A percentile compares a stretch with the other conserved stretches of the same genome.
Evolutionary conservation across 2,797 vertebrate species (phyloP).

Genomic region (Molossus alvarezi): DNA sequence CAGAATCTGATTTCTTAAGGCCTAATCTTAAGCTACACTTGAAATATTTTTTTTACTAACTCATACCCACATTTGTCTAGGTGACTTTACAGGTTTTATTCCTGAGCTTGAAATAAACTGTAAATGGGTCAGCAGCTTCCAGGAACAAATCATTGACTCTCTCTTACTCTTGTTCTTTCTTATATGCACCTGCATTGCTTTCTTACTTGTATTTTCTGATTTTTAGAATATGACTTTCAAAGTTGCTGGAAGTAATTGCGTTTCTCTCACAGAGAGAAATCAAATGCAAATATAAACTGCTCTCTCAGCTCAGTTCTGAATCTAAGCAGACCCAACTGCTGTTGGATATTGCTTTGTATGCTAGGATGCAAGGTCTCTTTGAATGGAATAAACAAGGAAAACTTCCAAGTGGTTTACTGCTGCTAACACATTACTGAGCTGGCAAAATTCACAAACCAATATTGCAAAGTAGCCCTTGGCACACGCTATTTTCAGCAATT

Average conservation of each 20-base stretch:
- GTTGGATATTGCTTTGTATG: constrained; percentile 78
- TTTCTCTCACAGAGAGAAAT: constrained; percentile 80
- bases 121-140: constrained; percentile 48
- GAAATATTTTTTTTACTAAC: constrained; percentile 28
- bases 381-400: constrained; percentile 81
- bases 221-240: constrained; percentile 73
- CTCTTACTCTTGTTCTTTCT: background rate
- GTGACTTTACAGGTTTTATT: constrained; percentile 48
- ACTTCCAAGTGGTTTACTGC: constrained; percentile 79
- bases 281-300: constrained; percentile 83
- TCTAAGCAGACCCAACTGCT: constrained; percentile 82
- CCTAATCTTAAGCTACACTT: background rate
- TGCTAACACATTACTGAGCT: constrained; percentile 86
- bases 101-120: constrained; percentile 51
- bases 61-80: background rate
- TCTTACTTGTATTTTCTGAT: background rate
- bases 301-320: constrained; percentile 81
- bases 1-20: background rate
- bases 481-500: constrained; percentile 78
- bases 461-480: constrained; percentile 77
- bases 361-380: constrained; percentile 78
- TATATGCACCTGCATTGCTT: constrained; percentile 22
- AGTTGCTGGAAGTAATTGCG: constrained; percentile 82
- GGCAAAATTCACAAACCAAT: constrained; percentile 79
- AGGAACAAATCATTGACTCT: constrained; percentile 37